Evolutionary conservation across 2,797 vertebrate genomes (phyloP).

Genomic region (Halcyon badia): DNA sequence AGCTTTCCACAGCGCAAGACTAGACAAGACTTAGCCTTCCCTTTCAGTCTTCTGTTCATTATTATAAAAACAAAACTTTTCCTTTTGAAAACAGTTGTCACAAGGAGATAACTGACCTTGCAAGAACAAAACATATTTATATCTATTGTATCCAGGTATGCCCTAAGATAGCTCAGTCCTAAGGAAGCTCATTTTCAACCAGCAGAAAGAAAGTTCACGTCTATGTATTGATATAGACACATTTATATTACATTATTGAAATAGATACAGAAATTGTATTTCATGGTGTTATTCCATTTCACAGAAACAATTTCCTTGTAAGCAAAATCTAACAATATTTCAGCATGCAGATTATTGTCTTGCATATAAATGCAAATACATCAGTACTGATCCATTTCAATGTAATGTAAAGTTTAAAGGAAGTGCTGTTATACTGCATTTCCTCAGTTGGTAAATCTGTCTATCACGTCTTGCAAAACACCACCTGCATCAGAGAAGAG

Average conservation of each 20-base stretch:
- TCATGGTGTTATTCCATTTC: neutral
- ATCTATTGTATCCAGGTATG: neutral
- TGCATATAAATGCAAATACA: neutral
- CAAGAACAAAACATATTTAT: neutral
- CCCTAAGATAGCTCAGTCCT: neutral
- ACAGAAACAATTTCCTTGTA: neutral
- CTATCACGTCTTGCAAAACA: neutral
- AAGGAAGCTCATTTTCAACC: neutral
- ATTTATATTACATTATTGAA: neutral
- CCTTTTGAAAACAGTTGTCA: neutral
- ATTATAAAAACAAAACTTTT: neutral
- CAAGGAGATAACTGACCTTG: neutral
- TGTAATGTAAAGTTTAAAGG: neutral
- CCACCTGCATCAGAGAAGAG: neutral
- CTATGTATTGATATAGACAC: neutral
- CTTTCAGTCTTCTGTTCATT: neutral
- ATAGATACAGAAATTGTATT: neutral
- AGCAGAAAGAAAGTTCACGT: neutral
- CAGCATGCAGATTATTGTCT: neutral
- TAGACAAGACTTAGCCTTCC: neutral
- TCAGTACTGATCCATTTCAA: neutral
- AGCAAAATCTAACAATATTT: neutral
- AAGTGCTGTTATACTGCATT: neutral
- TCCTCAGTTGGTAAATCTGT: slow-evolving; percentile 2
- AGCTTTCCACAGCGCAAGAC: neutral